Evolutionary conservation across 2,888 invertebrate genomes (phyloP), one percentile per base, ranked within the genome.

Genomic region (Cephonodes hylas): DNA sequence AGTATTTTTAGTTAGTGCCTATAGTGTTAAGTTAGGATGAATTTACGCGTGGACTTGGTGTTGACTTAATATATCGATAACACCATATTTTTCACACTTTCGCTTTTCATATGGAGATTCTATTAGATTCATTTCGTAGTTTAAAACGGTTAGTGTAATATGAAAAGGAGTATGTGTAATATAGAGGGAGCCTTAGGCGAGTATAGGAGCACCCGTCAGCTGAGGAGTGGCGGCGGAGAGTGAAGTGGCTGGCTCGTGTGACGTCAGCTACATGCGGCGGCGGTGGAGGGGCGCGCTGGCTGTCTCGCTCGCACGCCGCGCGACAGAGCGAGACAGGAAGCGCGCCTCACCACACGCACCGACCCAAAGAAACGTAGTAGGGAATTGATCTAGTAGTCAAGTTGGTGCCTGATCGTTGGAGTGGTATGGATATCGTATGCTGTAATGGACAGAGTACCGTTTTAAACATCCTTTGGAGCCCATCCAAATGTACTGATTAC

Each of bases 401-500:
- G 91, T 87, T 91, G 91, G 91, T 89, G 91, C 91, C 91, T 91
- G 91, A 84, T 76, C 74, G 91, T 79, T 73, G 81, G 77, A 72
- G 75, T 76, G 80, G 77, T 73, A 66, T 72, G 79, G 75, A 73
- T 76, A 78, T 77, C 78, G 82, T 81, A 79, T 75, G 80, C 80
- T 79, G 68, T 56, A 59, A 53, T 53, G 53, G n/a, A 67, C 69
- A 66, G 68, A 69, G 72, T 71, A 75, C 80, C 77, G 76, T 78
- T 69, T 76, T 72, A 77, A 76, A 82, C 76, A 82, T 83, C 80
- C 75, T 80, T 84, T 87, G 88, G 87, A 88, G 76, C 73, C 74
- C 79, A 84, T 89, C 89, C 91, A 89, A n/a, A 88, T 81, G 92
- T 88, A 92, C 92, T 92, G 92, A 92, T 91, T 90, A 85, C 85